Evolutionary conservation across 2,113 vertebrate genomes (phyloP).

Genomic region (Sapajus apella): DNA sequence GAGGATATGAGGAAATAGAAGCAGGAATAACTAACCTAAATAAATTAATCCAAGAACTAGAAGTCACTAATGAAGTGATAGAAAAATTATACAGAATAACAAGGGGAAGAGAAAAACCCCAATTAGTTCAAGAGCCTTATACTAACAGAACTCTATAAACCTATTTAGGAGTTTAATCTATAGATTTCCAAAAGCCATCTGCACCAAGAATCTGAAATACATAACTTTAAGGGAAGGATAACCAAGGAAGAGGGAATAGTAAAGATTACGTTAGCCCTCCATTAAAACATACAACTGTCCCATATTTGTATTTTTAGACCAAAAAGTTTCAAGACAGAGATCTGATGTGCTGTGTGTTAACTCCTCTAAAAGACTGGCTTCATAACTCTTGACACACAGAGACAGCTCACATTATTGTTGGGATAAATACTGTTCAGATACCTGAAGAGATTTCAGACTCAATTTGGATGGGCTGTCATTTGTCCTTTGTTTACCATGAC

Average conservation of each 20-base stretch:
- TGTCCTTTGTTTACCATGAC: not conserved
- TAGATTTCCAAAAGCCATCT: not conserved
- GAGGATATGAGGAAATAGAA: not conserved
- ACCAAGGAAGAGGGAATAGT: not conserved
- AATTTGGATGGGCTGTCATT: slow-evolving; percentile 20
- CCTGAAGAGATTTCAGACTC: not conserved
- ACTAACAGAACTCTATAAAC: not conserved
- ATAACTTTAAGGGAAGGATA: not conserved
- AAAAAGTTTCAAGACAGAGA: slow-evolving; percentile 1
- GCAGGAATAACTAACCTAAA: not conserved
- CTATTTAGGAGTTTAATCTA: not conserved
- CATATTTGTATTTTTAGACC: slow-evolving; percentile 18
- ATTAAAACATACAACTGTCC: not conserved
- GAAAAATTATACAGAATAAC: not conserved
- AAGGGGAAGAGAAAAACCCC: not conserved
- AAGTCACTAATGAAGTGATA: not conserved
- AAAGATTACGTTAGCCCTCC: not conserved
- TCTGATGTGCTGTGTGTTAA: not conserved
- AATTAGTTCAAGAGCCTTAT: not conserved
- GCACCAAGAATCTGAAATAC: not conserved
- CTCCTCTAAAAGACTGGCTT: not conserved
- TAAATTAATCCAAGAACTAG: slow-evolving; percentile 1
- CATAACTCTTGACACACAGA: not conserved
- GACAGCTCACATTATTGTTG: not conserved
- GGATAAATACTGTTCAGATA: not conserved